Evolutionary conservation across 2,797 vertebrate species (phyloP), one percentile per base, ranked within the genome.

Genomic region (Spea hammondii): DNA sequence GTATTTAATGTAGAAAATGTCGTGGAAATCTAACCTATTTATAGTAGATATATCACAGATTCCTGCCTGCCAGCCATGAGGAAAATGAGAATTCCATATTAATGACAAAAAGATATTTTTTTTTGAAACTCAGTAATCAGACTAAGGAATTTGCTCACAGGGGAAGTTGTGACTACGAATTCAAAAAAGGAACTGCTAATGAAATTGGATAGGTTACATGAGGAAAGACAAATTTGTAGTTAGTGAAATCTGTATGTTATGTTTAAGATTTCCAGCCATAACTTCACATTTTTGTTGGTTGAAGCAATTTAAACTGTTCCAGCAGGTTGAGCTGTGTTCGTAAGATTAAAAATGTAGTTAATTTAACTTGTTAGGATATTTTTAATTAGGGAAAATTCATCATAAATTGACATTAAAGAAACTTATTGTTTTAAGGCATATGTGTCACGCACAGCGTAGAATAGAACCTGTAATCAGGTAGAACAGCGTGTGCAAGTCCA

Each of bases 121-220:
- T 72, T 44, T 13, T 62, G 32, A 49, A 44, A 69, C n/a, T 11
- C 65, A 44, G 78, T 67, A 72, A 78, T 73, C 62, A 73, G 70
- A 74, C 77, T 60, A 8, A 67, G 77, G 77, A 73, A 73, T 73
- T 67, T 50, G 64, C 14, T 59, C 4, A 49, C 17, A 60, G 65
- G 46, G 71, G 71, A 79, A 74, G 71, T 74, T 74, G 53, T 74
- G 71, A 74, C 71, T 74, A 53, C 47, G 50, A 44, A 60, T 50
- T 64, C 5, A 48, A 47, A 6, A 51, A n/a, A 5, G 64, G 32
- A 67, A 73, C 59, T 79, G 65, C 13, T 74, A 74, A 68, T 79
- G 77, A 74, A 74, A 48, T 13, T 32, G 71, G 71, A 69, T 74
- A 69, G 48, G 71, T 74, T 62, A 79, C 78, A 64, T 8, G 65